A percentile compares a stretch with the other conserved stretches of the same genome.
These are phyloP conservation scores for Periophthalmus magnuspinnatus DNA, from an alignment of 2,797 vertebrate genomes.

Conservation along the genomic window DNA sequence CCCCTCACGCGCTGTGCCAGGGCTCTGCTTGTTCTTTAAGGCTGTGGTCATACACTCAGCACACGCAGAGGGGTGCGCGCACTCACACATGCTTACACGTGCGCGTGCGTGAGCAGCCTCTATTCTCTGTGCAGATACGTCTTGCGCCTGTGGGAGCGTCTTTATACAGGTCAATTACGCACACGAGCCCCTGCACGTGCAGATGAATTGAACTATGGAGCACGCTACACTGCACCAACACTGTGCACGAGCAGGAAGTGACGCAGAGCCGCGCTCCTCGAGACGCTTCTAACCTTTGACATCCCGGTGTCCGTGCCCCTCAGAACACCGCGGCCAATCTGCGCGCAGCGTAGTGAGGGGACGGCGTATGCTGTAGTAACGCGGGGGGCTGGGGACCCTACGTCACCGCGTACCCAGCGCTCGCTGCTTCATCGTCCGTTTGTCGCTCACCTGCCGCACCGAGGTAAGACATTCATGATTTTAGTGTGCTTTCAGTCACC, in stretches of 20 bases:
- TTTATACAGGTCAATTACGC: background rate
- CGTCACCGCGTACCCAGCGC: background rate
- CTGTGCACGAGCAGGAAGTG: background rate
- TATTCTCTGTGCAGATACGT: too few relatives aligned
- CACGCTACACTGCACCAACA: conserved; percentile 5
- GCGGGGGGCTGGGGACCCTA: conserved; percentile 8
- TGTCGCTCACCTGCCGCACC: conserved; percentile 5
- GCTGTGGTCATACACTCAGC: too few relatives aligned
- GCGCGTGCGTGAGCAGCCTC: background rate
- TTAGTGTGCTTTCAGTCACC: too few relatives aligned
- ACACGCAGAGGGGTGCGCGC: too few relatives aligned
- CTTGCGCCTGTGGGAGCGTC: background rate
- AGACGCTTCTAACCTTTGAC: background rate
- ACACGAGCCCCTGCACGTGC: background rate
- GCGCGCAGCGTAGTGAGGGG: background rate
- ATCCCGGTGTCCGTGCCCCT: background rate
- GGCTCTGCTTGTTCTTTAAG: too few relatives aligned
- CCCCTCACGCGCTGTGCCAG: background rate
- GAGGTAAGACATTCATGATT: background rate
- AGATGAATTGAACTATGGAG: background rate
- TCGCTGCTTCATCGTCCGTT: conserved; percentile 3
- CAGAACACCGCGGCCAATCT: background rate
- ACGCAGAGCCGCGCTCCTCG: background rate
- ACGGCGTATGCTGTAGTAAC: background rate
- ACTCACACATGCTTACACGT: too few relatives aligned